Conservation (phyloP, 2,797 vertebrate genomes). For the Geotrypetes seraphini region DNA sequence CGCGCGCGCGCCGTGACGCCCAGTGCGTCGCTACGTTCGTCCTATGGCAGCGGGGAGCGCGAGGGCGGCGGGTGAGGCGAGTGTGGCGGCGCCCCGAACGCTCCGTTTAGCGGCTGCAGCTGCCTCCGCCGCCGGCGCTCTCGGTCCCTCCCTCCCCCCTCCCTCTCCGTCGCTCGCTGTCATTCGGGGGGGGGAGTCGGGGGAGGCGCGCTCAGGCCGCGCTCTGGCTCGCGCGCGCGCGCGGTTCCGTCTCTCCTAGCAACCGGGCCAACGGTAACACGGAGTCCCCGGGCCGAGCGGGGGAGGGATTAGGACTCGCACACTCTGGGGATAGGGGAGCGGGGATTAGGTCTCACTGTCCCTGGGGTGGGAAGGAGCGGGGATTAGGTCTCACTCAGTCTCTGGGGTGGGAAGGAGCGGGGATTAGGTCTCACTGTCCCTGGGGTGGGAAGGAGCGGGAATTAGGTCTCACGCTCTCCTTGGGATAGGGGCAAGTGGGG, state of each 20-base stretch:
- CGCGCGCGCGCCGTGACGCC: no score
- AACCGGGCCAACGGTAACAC: slow-evolving; percentile 6
- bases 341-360: neutral
- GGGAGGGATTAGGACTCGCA: no score
- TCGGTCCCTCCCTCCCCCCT: no score
- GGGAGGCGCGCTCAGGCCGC: neutral
- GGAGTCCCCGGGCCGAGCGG: slow-evolving; percentile 14
- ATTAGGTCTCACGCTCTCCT: neutral
- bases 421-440: neutral
- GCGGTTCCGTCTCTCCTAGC: slow-evolving; percentile 8
- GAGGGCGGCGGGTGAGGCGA: no score
- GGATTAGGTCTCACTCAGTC: no score
- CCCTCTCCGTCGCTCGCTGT: no score
- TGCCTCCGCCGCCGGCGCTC: no score
- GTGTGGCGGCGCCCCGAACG: no score
- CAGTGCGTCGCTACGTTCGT: no score
- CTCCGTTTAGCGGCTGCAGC: no score
- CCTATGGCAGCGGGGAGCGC: no score
- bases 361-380: no score
- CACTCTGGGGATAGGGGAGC: neutral
- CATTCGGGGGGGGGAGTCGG: neutral
- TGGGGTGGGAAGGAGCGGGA: slow-evolving; percentile 6
- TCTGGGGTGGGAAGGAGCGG: neutral
- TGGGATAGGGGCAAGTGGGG: slow-evolving; percentile 6
- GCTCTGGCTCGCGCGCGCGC: slow-evolving; percentile 2